Evolutionary conservation across 2,113 vertebrate genomes (phyloP).

Genomic region (Bufo gargarizans): DNA sequence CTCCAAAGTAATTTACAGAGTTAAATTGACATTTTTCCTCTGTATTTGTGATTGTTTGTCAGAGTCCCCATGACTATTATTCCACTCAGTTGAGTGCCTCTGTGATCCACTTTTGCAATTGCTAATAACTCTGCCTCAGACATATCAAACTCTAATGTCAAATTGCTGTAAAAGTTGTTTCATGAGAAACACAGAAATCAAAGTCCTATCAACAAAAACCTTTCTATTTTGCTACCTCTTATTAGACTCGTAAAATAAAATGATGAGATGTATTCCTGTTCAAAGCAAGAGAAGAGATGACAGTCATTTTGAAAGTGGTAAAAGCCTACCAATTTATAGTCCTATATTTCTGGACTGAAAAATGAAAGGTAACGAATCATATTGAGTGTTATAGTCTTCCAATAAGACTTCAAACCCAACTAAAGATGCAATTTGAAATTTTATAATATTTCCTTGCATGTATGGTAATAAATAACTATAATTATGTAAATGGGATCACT

Average conservation of each 20-base stretch:
- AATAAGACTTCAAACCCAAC: constrained; percentile 13
- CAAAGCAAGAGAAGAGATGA: constrained; percentile 24
- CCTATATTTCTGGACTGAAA: constrained; percentile 1
- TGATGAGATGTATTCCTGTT: constrained; percentile 43
- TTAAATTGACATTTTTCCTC: not conserved
- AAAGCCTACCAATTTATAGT: constrained; percentile 39
- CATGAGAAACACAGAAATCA: constrained; percentile 31
- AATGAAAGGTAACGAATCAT: constrained; percentile 40
- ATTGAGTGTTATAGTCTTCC: constrained; percentile 14
- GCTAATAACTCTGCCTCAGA: constrained; percentile 25
- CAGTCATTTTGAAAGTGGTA: constrained; percentile 44
- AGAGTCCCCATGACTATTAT: not conserved
- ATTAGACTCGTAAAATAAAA: constrained; percentile 40
- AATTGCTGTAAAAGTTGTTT: constrained; percentile 11
- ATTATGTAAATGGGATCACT: not conserved
- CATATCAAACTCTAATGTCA: not conserved
- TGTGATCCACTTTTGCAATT: constrained; percentile 33
- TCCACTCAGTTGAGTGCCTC: constrained; percentile 8
- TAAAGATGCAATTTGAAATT: constrained; percentile 41
- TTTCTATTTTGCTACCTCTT: constrained; percentile 34
- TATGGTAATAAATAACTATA: constrained; percentile 27
- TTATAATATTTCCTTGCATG: not conserved
- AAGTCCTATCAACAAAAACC: constrained; percentile 33
- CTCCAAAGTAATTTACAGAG: not conserved
- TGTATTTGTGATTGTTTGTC: constrained; percentile 18